Base-by-base conservation (phyloP, 1,140 invertebrate genomes). In the Leguminivora glycinivorella region DNA sequence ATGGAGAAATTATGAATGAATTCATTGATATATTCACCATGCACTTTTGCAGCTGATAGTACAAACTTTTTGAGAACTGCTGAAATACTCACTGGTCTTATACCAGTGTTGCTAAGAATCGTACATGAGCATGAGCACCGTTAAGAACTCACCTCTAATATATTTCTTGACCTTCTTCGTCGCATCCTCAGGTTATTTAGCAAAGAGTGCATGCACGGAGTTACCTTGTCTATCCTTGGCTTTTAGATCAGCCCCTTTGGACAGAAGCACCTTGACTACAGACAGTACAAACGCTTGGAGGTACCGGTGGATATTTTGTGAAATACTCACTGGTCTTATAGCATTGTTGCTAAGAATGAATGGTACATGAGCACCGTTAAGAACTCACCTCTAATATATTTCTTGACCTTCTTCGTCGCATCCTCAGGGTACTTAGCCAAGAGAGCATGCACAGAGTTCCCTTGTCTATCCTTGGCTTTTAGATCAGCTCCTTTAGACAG, bases 171-270 rank as follows among this genome's bases (percentile, higher is more conserved):
- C 97, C 76, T 94, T 96, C 76, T 96, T 95, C 1, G 96, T 96
- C n/a, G 97, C 96, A 77, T 97, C 95, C 24, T 96, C 95, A 52
- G 97, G 96, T 86, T 98, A 96, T 82, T 97, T 96, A 67, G 95
- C 94, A 1, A n/a, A n/a, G n/a, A n/a, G n/a, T n/a, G n/a, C n/a
- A n/a, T n/a, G n/a, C n/a, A n/a, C 98, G n/a, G n/a, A n/a, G n/a
- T n/a, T n/a, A n/a, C n/a, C 95, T 70, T 95, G 93, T 14, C 93
- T 93, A 83, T 99, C 96, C 10, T 95, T 93, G 52, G 96, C 95
- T 70, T 94, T 93, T 12, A 97, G 92, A 89, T 98, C 96, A 24
- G 97, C 96, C 4, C 97, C 97, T 68, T 94, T 93, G 56, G 97
- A 95, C 4, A 99, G n/a, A n/a, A n/a, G n/a, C n/a, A n/a, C n/a